Evolutionary conservation across 2,797 vertebrate genomes (phyloP).

Genomic region (Mus minutoides): DNA sequence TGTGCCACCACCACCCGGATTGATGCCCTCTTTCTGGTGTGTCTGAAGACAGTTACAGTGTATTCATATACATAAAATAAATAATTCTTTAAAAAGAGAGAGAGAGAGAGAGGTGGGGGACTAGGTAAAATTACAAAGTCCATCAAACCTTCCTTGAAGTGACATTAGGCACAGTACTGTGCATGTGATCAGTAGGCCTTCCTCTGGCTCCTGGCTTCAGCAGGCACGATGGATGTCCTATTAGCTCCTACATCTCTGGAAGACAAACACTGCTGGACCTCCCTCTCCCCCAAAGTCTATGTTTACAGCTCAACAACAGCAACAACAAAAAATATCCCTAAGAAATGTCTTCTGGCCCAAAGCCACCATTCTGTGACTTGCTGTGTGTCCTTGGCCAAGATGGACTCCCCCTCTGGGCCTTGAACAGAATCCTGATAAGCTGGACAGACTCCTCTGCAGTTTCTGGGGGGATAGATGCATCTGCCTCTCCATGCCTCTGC

Average conservation of each 20-base stretch:
- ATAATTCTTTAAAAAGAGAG: background rate
- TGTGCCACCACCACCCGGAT: too few species aligned
- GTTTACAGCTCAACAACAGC: background rate
- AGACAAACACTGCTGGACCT: background rate
- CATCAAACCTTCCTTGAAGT: background rate
- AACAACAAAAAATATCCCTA: background rate
- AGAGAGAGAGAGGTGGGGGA: background rate
- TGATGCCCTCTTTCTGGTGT: background rate
- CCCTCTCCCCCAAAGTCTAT: background rate
- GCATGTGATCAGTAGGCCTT: background rate
- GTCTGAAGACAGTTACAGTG: background rate
- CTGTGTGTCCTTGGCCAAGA: conserved; percentile 23
- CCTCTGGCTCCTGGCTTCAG: background rate
- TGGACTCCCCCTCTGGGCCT: background rate
- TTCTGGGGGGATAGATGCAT: background rate
- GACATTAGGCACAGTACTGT: background rate
- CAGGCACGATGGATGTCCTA: background rate
- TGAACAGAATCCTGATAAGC: background rate
- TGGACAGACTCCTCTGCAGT: background rate
- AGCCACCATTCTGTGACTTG: background rate
- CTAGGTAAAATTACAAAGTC: background rate
- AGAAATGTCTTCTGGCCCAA: background rate
- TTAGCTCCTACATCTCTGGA: background rate
- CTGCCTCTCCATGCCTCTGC: background rate
- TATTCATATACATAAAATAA: background rate